Base-by-base conservation (phyloP, 1,140 invertebrate genomes). In the Archivesica marissinica region DNA sequence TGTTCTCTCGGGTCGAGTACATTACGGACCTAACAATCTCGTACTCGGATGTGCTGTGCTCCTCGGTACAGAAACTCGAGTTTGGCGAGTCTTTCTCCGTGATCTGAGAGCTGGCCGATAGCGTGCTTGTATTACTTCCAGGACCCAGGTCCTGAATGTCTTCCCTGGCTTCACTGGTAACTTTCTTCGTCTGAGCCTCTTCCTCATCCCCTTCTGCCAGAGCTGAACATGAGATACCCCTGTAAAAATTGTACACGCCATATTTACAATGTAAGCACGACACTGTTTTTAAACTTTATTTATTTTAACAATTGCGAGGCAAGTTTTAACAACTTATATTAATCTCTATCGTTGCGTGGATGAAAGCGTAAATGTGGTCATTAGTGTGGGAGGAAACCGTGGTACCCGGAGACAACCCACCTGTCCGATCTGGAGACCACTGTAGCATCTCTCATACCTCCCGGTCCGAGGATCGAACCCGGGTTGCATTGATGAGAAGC, bases 1-100 rank as follows among this genome's bases (percentile, higher is more conserved):
- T 96, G 93, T 99, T 99, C 85, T 98, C 97, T 61, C 98, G 95
- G 68, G 95, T 96, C 38, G 97, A 96, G 92, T 97, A 98, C 7
- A 99, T 95, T 7, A 99, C 97, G 88, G 98, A 96, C 38, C 97
- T 95, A 0, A 98, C 97, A 70, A 99, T 94, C 30, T 94, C 92
- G 61, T 95, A 93, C 64, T 95, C 95, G 20, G 88, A 88, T 13
- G 83, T 66, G 35, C 86, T 90, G 54, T 90, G 93, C 41, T 92
- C 91, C 85, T 94, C 94, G 20, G 92, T 92, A 86, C 93, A 92
- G 72, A 94, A 93, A 87, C 93, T 94, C 0, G 89, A 90, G 78
- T 90, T 89, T 0, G 87, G 77, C 15, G 89, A 90, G 66, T 92
- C 90, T 44, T 88, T 88, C 72, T 92, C 92, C 23, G 88, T 87